Evolutionary conservation across 2,797 vertebrate genomes (phyloP).

Genomic region (Propithecus deckenii): DNA sequence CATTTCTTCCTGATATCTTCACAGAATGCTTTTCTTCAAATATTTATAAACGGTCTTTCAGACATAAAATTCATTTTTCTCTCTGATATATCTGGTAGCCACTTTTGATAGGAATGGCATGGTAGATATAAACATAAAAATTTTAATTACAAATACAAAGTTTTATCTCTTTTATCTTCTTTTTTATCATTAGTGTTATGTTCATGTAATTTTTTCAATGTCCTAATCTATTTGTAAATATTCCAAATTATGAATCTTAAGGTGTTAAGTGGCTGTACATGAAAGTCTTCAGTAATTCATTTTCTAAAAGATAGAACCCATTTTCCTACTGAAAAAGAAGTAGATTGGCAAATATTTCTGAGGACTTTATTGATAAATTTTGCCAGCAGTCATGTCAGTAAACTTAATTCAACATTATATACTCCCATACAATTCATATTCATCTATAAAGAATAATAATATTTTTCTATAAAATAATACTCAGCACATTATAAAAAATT

Average conservation of each 20-base stretch:
- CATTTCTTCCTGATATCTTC: background rate
- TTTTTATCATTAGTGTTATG: background rate
- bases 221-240: background rate
- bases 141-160: background rate
- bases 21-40: slow-evolving; percentile 11
- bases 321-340: background rate
- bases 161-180: background rate
- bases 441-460: background rate
- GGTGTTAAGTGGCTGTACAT: background rate
- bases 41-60: background rate
- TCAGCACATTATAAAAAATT: background rate
- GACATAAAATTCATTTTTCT: slow-evolving; percentile 1
- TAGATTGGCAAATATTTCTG: background rate
- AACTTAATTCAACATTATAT: slow-evolving; percentile 9
- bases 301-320: background rate
- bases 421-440: background rate
- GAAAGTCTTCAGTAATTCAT: background rate
- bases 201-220: background rate
- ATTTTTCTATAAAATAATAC: background rate
- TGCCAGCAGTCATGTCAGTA: background rate
- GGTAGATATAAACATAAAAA: background rate
- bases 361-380: background rate
- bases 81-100: background rate
- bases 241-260: background rate
- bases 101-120: background rate